phyloP scores from a whole-genome alignment of 2,113 vertebrate species.

The Epinephelus moara region DNA sequence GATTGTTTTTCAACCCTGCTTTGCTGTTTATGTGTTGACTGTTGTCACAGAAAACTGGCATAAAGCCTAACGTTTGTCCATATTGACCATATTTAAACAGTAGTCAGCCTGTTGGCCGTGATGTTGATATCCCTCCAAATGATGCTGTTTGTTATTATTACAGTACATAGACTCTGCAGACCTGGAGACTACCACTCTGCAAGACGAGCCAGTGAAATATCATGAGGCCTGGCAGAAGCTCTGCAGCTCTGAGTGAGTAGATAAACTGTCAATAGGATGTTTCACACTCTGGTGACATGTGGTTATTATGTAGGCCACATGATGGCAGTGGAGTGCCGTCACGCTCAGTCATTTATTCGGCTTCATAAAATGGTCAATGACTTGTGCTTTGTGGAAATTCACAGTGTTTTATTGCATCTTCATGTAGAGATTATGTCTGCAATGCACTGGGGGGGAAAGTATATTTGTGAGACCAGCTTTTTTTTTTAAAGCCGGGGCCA shows the following conservation, averaged over 20 bases:
- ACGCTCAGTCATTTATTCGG: not conserved
- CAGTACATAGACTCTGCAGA: slow-evolving; percentile 98
- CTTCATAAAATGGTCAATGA: not conserved
- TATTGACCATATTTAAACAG: not conserved
- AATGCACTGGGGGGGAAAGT: not conserved
- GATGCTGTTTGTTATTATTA: slow-evolving; percentile 18
- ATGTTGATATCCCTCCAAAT: not conserved
- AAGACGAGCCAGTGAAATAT: slow-evolving; percentile 95
- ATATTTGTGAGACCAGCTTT: not conserved
- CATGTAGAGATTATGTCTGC: not conserved
- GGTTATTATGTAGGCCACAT: slow-evolving; percentile 2
- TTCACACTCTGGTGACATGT: not conserved
- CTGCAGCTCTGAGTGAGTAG: slow-evolving; percentile 93
- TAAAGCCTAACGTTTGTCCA: not conserved
- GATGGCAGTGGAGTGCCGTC: slow-evolving; percentile 48
- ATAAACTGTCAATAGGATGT: not conserved
- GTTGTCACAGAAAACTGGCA: not conserved
- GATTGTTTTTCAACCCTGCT: not conserved
- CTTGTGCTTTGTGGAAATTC: not conserved
- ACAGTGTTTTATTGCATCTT: not conserved
- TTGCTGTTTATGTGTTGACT: not conserved
- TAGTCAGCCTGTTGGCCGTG: not conserved
- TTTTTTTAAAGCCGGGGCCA: not conserved
- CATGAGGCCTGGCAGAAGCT: slow-evolving; percentile 98
- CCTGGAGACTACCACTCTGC: slow-evolving; percentile 88